Evolutionary conservation across 2,888 invertebrate genomes (phyloP).

Genomic region (Adela reaumurella): DNA sequence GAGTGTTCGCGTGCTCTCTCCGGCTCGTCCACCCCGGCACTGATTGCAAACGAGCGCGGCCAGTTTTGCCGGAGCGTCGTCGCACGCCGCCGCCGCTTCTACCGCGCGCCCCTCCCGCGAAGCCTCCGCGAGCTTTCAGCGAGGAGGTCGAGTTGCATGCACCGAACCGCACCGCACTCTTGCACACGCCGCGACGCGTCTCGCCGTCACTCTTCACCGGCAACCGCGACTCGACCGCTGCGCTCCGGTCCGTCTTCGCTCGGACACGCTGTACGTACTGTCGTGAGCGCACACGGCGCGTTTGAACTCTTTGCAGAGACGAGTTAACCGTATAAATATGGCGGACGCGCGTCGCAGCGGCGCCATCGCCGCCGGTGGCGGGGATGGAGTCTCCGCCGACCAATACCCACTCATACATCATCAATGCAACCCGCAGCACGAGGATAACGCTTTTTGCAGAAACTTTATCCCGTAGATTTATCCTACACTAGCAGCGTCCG

Average conservation of each 20-base stretch:
- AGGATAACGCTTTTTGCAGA: too few species aligned
- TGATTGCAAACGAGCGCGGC: constrained; percentile 19
- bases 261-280: constrained; percentile 40
- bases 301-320: constrained; percentile 52
- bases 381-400: too few species aligned
- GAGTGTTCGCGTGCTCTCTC: constrained; percentile 33
- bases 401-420: too few species aligned
- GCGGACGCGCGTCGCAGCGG: constrained; percentile 20
- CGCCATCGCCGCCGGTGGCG: not conserved
- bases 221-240: not conserved
- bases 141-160: constrained; percentile 49
- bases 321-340: constrained; percentile 55
- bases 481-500: too few species aligned
- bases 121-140: constrained; percentile 55
- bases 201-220: not conserved
- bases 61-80: not conserved
- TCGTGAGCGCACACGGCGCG: constrained; percentile 50
- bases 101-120: constrained; percentile 28
- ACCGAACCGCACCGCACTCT: constrained; percentile 47
- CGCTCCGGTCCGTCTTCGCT: constrained; percentile 28
- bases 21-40: constrained; percentile 57
- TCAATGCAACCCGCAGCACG: too few species aligned
- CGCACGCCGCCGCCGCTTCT: constrained; percentile 29
- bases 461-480: too few species aligned
- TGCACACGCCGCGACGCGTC: constrained; percentile 34